These are phyloP conservation scores for Diuraphis noxia DNA, from an alignment of 1,140 invertebrate species.

Conservation along the genomic window DNA sequence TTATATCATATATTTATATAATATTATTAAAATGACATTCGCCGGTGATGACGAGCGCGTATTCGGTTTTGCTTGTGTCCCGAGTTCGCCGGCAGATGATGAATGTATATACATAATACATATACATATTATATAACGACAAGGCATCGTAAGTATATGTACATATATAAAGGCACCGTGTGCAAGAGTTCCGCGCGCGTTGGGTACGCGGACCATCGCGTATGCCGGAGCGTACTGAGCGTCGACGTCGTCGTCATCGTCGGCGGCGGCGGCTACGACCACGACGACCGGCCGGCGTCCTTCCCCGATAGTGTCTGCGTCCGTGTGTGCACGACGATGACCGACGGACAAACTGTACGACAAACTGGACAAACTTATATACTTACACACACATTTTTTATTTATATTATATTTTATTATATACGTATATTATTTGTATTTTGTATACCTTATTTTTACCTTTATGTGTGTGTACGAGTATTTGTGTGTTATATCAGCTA, in stretches of 20 bases:
- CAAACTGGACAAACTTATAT: conserved; percentile 6
- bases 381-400: not conserved
- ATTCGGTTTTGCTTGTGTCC: not conserved
- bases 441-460: not conserved
- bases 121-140: not conserved
- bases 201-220: not conserved
- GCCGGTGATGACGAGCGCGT: not conserved
- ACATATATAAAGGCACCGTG: not conserved
- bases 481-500: not conserved
- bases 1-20: not conserved
- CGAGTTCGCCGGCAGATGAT: too few species aligned
- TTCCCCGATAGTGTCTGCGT: not conserved
- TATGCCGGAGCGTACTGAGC: not conserved
- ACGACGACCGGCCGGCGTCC: not conserved
- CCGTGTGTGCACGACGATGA: conserved; percentile 3
- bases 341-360: not conserved
- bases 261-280: not conserved
- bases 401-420: not conserved
- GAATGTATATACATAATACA: not conserved
- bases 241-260: not conserved
- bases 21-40: not conserved
- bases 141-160: not conserved
- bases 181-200: not conserved
- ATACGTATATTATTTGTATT: not conserved
- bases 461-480: not conserved